Base-by-base conservation (phyloP, 2,888 invertebrate genomes). In the Trissonchulus sp. region DNA sequence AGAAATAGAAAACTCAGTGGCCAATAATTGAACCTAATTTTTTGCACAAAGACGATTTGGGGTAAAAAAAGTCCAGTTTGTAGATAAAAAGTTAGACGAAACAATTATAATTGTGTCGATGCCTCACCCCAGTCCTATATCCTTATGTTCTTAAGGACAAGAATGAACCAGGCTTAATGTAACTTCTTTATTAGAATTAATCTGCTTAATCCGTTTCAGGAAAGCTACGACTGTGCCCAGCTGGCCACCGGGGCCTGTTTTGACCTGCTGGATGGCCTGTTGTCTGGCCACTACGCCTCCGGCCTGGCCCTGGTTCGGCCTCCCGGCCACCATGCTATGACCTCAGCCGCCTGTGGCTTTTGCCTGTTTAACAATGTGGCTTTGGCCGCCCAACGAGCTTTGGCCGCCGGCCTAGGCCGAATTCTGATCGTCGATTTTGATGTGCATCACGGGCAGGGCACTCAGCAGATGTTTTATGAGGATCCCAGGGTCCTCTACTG, bases 331-430 rank as follows among this genome's bases (percentile, higher is more conserved):
- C 89, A 89, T 82, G 97, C 97, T 0, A 97, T 97, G 86, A 90
- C 91, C 63, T 92, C 93, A n/a, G 80, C 78, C 60, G 80, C 80
- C 3, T 80, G 81, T 82, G 98, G 98, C 74, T 99, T 98, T 88
- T 99, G 98, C 86, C 97, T 95, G 89, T 99, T 99, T 88, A 99
- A 99, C 88, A 94, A 94, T 74, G 91, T 98, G 76, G 95, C 95
- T 73, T 92, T 98, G 81, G 96, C 98, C 71, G 94, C 97, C 0
- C 79, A 79, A n/a, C 77, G 48, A 15, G 48, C 48, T 48, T 23
- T 48, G 23, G 48, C 8, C 48, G 8, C 8, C 23, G 48, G 48
- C 8, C 23, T 48, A 23, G 23, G 48, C 23, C 91, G 92, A 87
- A 92, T 98, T 86, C 90, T 98, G 81, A 93, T 99, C 81, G 90